phyloP scores from a whole-genome alignment of 1,140 invertebrate species.

The Brachionus angularis region DNA sequence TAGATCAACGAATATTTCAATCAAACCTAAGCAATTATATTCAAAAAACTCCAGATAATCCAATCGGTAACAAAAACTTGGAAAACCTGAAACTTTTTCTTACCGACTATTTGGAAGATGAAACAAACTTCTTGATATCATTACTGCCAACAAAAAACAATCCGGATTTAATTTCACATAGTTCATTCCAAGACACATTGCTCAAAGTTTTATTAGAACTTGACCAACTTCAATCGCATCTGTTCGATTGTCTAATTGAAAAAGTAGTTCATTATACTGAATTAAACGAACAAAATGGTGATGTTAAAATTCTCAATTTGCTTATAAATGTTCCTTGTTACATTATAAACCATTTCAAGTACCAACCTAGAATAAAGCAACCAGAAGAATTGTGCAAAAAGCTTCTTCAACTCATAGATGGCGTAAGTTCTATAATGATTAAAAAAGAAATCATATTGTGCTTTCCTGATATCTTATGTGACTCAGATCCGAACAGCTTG shows the following conservation, averaged over 20 bases:
- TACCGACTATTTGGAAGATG: constrained; percentile 5
- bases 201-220: constrained; percentile 39
- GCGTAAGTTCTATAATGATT: not conserved
- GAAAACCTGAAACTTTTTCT: not conserved
- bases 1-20: constrained; percentile 38
- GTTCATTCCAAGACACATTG: constrained; percentile 20
- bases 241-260: constrained; percentile 20
- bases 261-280: constrained; percentile 21
- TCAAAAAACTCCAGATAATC: constrained; percentile 21
- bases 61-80: constrained; percentile 1
- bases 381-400: constrained; percentile 28
- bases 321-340: constrained; percentile 24
- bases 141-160: constrained; percentile 30
- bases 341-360: constrained; percentile 9
- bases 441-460: constrained; percentile 38
- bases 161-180: not conserved
- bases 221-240: not conserved
- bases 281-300: not conserved
- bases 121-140: constrained; percentile 21
- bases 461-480: constrained; percentile 36
- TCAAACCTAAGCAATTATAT: not conserved
- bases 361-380: constrained; percentile 13
- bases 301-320: not conserved
- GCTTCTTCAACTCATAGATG: constrained; percentile 13
- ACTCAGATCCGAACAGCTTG: not conserved